Base-by-base conservation (phyloP, 2,113 vertebrate species). In the Hyaena hyaena region DNA sequence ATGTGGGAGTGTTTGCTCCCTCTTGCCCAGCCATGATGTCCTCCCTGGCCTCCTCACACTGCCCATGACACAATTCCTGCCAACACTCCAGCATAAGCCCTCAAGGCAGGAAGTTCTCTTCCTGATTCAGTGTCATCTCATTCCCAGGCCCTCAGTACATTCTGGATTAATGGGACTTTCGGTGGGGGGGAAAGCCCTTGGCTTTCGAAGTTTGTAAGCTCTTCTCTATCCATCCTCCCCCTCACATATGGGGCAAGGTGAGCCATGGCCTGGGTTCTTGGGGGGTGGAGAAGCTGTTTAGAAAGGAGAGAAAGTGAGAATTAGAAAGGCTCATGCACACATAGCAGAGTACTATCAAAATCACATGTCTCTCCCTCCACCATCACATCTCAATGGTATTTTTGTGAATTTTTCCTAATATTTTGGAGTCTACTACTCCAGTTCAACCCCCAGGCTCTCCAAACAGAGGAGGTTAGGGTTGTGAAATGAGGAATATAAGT, bases 401-500 rank as follows among this genome's bases (percentile, higher is more conserved):
- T 55, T 88, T 74, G 26, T 4, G 19, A 90, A 58, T 26, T 87
- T 69, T 94, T 55, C 17, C 19, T 69, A n/a, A 50, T 43, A n/a
- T 69, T 24, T 61, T 33, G 33, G 31, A 45, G 4, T 87, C 35
- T 79, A 53, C 1, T 15, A n/a, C 53, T 10, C 11, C 33, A 28
- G 35, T 68, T 93, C 39, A 94, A 53, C 4, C 2, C 63, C 24
- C 11, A 82, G 48, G 16, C 7, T 88, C 19, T 82, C 31, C 55
- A 88, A 93, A 93, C 7, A 95, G 76, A 90, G 23, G 58, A 76
- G 7, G 8, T 74, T 63, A 26, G 17, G 4, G 35, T 79, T 94
- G 3, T 93, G 93, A 94, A 95, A 82, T 68, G 45, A 91, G 16
- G 39, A 61, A 88, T 63, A 50, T 15, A 63, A 63, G 9, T 71